These are phyloP conservation scores for Dryocosmus kuriphilus DNA, from an alignment of 2,888 invertebrate genomes.

Conservation along the genomic window DNA sequence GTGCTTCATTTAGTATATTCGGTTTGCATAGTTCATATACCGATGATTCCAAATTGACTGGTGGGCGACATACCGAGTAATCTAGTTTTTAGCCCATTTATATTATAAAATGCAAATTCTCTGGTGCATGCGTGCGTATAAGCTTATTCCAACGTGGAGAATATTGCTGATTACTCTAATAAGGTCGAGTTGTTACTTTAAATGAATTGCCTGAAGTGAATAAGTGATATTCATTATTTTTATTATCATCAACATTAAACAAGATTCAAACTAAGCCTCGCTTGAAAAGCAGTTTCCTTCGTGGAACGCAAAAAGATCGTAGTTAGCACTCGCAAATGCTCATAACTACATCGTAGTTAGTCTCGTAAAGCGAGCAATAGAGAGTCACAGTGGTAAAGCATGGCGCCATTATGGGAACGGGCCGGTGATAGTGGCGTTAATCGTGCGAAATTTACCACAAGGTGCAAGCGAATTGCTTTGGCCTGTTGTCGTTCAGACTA, in stretches of 20 bases:
- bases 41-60: not conserved
- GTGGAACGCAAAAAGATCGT: slow-evolving; percentile 3
- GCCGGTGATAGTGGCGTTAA: slow-evolving; percentile 52
- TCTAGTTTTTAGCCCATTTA: not conserved
- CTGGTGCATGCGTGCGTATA: not conserved
- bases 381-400: slow-evolving; percentile 53
- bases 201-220: not conserved
- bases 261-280: not conserved
- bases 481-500: slow-evolving; percentile 14
- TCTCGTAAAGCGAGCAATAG: slow-evolving; percentile 34
- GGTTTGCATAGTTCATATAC: slow-evolving; percentile 7
- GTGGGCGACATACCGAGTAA: not conserved
- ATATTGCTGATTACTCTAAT: not conserved
- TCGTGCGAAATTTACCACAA: slow-evolving; percentile 49
- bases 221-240: not conserved
- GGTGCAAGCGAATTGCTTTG: slow-evolving; percentile 23
- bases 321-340: slow-evolving; percentile 13
- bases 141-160: not conserved
- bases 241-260: not conserved
- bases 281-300: not conserved
- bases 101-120: not conserved
- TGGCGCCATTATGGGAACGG: slow-evolving; percentile 50
- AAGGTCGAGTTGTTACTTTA: not conserved
- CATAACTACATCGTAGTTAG: slow-evolving; percentile 15
- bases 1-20: slow-evolving; percentile 67